Evolutionary conservation across 1,140 invertebrate genomes (phyloP).

Genomic region (Aphaenogaster ashmeadi): DNA sequence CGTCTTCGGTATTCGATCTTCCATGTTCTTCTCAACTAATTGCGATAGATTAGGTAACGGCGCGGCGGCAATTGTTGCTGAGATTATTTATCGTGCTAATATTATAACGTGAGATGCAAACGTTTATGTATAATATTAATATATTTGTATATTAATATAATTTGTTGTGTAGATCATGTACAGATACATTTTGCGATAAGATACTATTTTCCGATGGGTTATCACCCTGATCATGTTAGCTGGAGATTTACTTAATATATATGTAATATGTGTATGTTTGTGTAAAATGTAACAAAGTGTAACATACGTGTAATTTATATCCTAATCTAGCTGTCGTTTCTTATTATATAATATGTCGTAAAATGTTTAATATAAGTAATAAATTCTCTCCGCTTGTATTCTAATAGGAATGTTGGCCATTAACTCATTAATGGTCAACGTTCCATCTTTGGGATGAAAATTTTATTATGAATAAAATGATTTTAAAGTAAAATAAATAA

Average conservation of each 20-base stretch:
- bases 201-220: constrained; percentile 21
- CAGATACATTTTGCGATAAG: constrained; percentile 40
- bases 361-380: constrained; percentile 60
- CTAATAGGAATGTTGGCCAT: background rate
- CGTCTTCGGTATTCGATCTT: constrained; percentile 39
- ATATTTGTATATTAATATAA: constrained; percentile 16
- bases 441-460: background rate
- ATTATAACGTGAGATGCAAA: constrained; percentile 26
- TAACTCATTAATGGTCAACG: background rate
- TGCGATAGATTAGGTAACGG: constrained; percentile 23
- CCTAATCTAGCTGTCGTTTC: background rate
- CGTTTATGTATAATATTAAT: constrained; percentile 56
- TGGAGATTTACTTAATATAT: constrained; percentile 41
- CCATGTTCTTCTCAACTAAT: constrained; percentile 7
- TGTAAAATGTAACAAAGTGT: constrained; percentile 68
- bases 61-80: background rate
- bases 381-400: background rate
- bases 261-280: constrained; percentile 9
- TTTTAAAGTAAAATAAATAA: background rate
- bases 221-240: background rate
- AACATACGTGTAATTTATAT: constrained; percentile 73
- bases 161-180: constrained; percentile 36
- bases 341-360: constrained; percentile 21
- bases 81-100: constrained; percentile 56
- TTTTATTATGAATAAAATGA: background rate